Conservation (phyloP, 1,140 invertebrate genomes). For the Hydropsyche tenuis region DNA sequence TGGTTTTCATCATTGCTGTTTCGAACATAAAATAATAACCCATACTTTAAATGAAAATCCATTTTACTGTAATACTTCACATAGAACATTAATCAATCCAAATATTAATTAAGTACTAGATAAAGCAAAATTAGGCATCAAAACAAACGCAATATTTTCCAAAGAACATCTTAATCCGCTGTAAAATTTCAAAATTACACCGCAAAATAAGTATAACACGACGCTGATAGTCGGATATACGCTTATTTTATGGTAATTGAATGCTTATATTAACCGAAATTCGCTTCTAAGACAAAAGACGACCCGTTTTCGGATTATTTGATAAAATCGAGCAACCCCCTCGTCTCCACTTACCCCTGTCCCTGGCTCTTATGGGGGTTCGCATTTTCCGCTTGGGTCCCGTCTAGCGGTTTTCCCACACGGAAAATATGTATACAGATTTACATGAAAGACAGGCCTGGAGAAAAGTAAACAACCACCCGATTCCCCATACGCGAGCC, state of each 20-base stretch:
- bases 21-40: too few species aligned
- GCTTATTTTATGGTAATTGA: constrained; percentile 14
- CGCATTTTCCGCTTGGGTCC: too few species aligned
- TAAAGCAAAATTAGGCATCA: too few species aligned
- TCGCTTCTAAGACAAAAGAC: constrained; percentile 24
- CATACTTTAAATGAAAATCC: too few species aligned
- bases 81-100: too few species aligned
- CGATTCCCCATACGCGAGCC: background rate
- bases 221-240: background rate
- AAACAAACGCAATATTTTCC: too few species aligned
- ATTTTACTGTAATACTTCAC: too few species aligned
- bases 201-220: background rate
- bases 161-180: background rate
- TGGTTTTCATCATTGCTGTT: too few species aligned
- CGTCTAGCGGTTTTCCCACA: background rate
- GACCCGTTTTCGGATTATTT: constrained; percentile 31
- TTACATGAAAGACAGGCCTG: constrained; percentile 12
- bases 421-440: constrained; percentile 29
- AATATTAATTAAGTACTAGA: too few species aligned
- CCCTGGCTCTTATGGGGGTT: too few species aligned
- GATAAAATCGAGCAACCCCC: constrained; percentile 6
- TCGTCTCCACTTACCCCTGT: background rate
- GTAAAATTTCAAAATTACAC: background rate
- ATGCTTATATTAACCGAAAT: constrained; percentile 22
- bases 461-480: constrained; percentile 12